Base-by-base conservation (phyloP, 1,140 invertebrate genomes). In the Dreissena polymorpha region DNA sequence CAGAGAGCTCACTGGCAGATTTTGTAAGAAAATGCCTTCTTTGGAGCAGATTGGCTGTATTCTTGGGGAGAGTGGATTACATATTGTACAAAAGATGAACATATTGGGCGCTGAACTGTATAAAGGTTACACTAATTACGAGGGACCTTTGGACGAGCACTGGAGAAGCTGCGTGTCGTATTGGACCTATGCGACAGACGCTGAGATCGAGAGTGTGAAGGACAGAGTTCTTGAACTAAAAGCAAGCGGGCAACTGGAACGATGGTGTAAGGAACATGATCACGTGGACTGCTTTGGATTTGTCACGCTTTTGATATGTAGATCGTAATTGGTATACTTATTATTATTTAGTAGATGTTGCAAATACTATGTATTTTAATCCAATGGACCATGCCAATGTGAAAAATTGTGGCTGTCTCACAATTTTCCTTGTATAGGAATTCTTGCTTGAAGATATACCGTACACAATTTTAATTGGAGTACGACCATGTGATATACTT, bases 181-280 rank as follows among this genome's bases (percentile, higher is more conserved):
- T 18, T 77, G 75, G 75, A 27, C 53, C 10, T 53, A 27, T 79
- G 77, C 77, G 10, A 70, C 77, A 21, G 8, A 27, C 18, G 77
- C 69, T 0, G 77, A 79, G 49, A 21, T 79, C 18, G 50, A 57
- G 16, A 49, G 13, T n/a, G 67, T 79, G 49, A 39, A 71, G 29
- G 25, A 13, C 39, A 29, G 39, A 6, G 29, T 79, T 39, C 8
- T 21, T 0, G 68, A 70, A 8, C 27, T 79, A 13, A 79, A 71
- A 23, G 16, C 67, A 13, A 16, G 23, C 16, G 77, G 77, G 8
- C 3, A 71, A 49, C 65, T 79, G 23, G 68, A 71, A 18, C 16
- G 57, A 16, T 79, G 77, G 77, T 23, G 8, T 10, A 79, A 18
- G 60, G 51, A 79, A 29, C 67, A 79, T 60, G 77, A 79, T 50